A percentile compares a stretch with the other conserved stretches of the same genome.
Evolutionary conservation across 2,113 vertebrate species (phyloP).

Genomic region (Pionites leucogaster): DNA sequence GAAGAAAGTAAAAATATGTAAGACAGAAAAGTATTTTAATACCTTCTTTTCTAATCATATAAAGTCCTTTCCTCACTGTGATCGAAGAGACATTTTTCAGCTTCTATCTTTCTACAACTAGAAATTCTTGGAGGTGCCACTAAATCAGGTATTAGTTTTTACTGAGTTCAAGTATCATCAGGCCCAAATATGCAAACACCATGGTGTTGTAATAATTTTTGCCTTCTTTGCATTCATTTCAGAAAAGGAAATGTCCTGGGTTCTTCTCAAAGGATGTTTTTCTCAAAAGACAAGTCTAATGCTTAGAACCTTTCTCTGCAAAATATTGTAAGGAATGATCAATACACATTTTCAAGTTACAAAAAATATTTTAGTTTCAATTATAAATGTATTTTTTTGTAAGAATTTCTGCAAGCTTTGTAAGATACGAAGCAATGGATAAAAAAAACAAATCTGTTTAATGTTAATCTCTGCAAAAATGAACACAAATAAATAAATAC

Average conservation of each 20-base stretch:
- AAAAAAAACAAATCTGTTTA: not conserved
- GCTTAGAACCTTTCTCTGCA: not conserved
- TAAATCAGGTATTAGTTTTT: not conserved
- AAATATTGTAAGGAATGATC: not conserved
- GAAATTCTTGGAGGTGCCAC: not conserved
- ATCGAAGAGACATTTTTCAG: accelerated
- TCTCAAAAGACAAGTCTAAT: not conserved
- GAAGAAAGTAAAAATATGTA: not conserved
- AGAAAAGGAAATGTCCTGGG: not conserved
- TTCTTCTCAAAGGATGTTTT: not conserved
- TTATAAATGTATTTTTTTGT: not conserved
- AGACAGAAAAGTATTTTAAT: not conserved
- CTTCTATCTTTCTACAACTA: not conserved
- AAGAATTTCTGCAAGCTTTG: not conserved
- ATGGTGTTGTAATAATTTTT: not conserved
- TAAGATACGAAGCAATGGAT: not conserved
- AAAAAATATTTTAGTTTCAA: not conserved
- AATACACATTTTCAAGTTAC: not conserved
- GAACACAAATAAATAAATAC: not conserved
- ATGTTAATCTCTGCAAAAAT: not conserved
- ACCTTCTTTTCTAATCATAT: not conserved
- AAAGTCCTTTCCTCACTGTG: not conserved
- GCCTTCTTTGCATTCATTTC: not conserved
- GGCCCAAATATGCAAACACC: not conserved
- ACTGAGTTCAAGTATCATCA: not conserved